Base-by-base conservation (phyloP, 2,113 vertebrate genomes). In the Okapia johnstoni region DNA sequence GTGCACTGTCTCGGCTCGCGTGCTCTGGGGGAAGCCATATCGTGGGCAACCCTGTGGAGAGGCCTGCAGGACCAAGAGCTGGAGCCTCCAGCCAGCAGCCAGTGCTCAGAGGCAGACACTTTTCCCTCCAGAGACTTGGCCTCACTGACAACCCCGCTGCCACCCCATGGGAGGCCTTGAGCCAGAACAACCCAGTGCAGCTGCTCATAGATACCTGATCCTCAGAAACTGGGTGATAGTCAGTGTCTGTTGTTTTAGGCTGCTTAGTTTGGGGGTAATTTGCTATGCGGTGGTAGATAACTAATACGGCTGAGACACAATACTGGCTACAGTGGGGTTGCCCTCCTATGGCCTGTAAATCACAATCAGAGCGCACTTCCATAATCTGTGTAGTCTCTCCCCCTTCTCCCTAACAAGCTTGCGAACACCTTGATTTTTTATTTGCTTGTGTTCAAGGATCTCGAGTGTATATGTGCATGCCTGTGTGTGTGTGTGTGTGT, bases 101-200 rank as follows among this genome's bases (percentile, higher is more conserved):
- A 36, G 3, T 43, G 25, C 55, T 63, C 16, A 9, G 63, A 76
- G 54, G 93, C 9, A 40, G 57, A 46, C 33, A 14, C 8, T 21
- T 43, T 10, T 16, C 66, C 50, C 11, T 61, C 28, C 43, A 33
- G 50, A 2, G 21, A 48, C 48, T 4, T 19, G 13, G 54, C 19
- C 25, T 48, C 63, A 52, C 19, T 73, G 52, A 66, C 16, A 23
- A 36, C n/a, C 23, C 1, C 6, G 17, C 50, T 12, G 30, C 76
- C 4, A 6, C 36, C 36, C 25, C 6, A 0, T 0, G 1, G n/a
- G 73, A 66, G 11, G 16, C 25, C 2, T 7, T 2, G 43, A 61
- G 52, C 52, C 36, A 13, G 52, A 70, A 25, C 23, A 2, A 25
- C 55, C 15, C 30, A 12, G 40, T 1, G 6, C 13, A 58, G 36